phyloP scores from a whole-genome alignment of 2,797 vertebrate genomes.

The Micrastur ruficollis region DNA sequence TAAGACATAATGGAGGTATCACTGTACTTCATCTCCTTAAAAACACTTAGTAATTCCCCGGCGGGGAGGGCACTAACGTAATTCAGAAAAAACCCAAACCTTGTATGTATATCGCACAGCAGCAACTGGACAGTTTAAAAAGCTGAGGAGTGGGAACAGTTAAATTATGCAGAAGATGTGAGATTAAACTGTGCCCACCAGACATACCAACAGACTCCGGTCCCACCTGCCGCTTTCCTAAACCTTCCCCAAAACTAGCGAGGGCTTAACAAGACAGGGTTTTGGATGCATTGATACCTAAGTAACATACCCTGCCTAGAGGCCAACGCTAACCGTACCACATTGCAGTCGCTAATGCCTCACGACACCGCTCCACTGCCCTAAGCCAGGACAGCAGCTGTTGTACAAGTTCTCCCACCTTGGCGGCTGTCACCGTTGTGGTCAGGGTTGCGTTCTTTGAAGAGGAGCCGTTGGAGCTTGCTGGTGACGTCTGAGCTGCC shows the following conservation, averaged over 20 bases:
- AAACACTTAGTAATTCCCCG: neutral
- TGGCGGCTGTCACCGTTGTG: slow-evolving; percentile 83
- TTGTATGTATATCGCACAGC: fast-evolving
- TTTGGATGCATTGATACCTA: fast-evolving
- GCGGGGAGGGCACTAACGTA: neutral
- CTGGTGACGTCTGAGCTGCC: slow-evolving; percentile 81
- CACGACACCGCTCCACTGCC: fast-evolving
- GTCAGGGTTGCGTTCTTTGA: slow-evolving; percentile 85
- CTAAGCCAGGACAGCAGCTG: fast-evolving
- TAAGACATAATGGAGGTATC: neutral
- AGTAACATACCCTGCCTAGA: neutral
- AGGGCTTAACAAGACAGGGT: neutral
- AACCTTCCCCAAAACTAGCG: neutral
- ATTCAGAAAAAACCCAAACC: fast-evolving
- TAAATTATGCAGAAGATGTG: fast-evolving
- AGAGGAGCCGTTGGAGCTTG: slow-evolving; percentile 84
- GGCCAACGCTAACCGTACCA: fast-evolving
- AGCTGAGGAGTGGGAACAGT: neutral
- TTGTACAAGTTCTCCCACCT: slow-evolving; percentile 77
- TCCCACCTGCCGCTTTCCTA: neutral
- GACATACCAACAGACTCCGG: neutral
- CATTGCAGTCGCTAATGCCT: fast-evolving
- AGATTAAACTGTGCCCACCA: neutral
- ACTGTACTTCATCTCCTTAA: neutral
- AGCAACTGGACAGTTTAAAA: neutral